Evolutionary conservation across 2,113 vertebrate species (phyloP), one percentile per base, ranked within the genome.

Genomic region (Oreochromis spilurus): DNA sequence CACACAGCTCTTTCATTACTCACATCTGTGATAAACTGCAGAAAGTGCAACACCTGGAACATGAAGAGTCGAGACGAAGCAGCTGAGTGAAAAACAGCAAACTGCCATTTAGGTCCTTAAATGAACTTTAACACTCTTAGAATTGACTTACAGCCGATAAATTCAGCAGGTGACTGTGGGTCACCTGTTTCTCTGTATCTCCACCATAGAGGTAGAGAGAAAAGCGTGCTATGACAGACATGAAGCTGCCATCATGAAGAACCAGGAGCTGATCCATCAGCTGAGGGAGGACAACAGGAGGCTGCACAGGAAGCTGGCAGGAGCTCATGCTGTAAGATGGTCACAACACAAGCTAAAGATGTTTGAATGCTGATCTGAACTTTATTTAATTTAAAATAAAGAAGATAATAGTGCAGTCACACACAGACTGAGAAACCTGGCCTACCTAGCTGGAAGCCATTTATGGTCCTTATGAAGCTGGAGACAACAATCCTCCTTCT

Each of bases 151-250:
- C 4, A 26, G 8, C 38, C 38, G 2, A 45, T 45, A 26, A 26
- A 43, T 26, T 45, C 21, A 9, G 38, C 7, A 43, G n/a, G 38
- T 16, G 38, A 70, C 34, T 70, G n/a, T 26, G 65, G 54, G 31
- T 40, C 50, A 29, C 50, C 9, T 21, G 4, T 72, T 10, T 11
- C 6, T 2, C 3, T 75, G 13, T 45, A 0, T 48, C 24, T 24
- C 24, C 24, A 24, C 92, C 94, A 88, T 88, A 98, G 98, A 98
- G 95, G 94, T 96, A 79, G 97, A 97, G 79, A 96, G 91, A 88
- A 96, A 94, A 43, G 95, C 96, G 10, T 96, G 95, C 70, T 96
- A 95, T 62, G 97, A 97, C 93, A 96, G 87, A 79, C 95, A 96
- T 6, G 96, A 97, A 60, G 88, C 93, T 80, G 93, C 84, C 70